These are phyloP conservation scores for Anthophora plumipes DNA, from an alignment of 2,888 invertebrate genomes.

Conservation along the genomic window DNA sequence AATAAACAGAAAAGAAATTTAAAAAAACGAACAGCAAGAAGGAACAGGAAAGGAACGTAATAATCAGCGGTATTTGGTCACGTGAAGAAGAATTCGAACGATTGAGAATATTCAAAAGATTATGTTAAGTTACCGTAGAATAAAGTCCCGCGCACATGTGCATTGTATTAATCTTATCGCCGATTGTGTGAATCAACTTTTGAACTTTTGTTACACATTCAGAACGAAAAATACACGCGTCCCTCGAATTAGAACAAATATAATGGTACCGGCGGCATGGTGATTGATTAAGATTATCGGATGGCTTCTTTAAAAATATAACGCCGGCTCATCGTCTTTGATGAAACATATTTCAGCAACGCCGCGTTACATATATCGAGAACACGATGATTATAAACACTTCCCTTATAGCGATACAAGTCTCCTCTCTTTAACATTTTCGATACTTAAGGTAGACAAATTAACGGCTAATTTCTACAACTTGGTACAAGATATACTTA, in stretches of 20 bases:
- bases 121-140: slow-evolving; percentile 37
- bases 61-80: slow-evolving; percentile 16
- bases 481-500: slow-evolving; percentile 13
- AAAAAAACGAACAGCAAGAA: too few species aligned
- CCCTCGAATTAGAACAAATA: slow-evolving; percentile 22
- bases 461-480: slow-evolving; percentile 44
- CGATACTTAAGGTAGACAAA: slow-evolving; percentile 27
- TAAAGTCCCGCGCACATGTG: slow-evolving; percentile 51
- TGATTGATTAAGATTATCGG: slow-evolving; percentile 1
- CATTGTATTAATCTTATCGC: slow-evolving; percentile 64
- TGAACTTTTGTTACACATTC: slow-evolving; percentile 61
- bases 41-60: not conserved
- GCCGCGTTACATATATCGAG: slow-evolving; percentile 31
- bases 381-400: slow-evolving; percentile 29
- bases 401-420: slow-evolving; percentile 28
- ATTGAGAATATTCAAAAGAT: slow-evolving; percentile 46
- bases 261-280: not conserved
- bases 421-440: slow-evolving; percentile 9
- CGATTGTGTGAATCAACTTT: slow-evolving; percentile 66
- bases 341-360: slow-evolving; percentile 22
- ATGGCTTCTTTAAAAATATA: not conserved
- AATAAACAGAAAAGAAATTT: too few species aligned
- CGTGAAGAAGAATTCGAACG: slow-evolving; percentile 45
- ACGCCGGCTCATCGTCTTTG: not conserved
- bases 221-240: slow-evolving; percentile 36